Conservation (phyloP, 1,140 invertebrate species). For the Spodoptera litura region DNA sequence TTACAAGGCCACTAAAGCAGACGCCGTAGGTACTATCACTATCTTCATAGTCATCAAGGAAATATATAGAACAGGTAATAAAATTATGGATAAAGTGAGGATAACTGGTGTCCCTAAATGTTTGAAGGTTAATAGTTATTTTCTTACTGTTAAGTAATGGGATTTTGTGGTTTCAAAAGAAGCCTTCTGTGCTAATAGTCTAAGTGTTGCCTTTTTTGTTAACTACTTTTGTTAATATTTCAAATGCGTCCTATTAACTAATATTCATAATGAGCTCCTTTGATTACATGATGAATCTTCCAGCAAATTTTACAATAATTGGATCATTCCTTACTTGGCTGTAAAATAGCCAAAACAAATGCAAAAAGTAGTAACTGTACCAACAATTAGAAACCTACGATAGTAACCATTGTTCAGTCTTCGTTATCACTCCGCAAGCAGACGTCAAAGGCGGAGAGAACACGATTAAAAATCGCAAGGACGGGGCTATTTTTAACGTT, state of each 20-base stretch:
- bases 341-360: background rate
- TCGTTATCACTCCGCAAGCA: slow-evolving; percentile 8
- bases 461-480: slow-evolving; percentile 37
- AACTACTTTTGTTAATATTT: too few relatives aligned
- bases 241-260: too few relatives aligned
- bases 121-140: slow-evolving; percentile 17
- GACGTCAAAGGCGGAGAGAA: slow-evolving; percentile 29
- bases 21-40: background rate
- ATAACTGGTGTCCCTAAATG: background rate
- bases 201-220: too few relatives aligned
- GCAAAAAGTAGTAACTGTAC: background rate
- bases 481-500: slow-evolving; percentile 41
- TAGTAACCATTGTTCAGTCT: slow-evolving; percentile 28
- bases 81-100: slow-evolving; percentile 30
- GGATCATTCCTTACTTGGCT: too few relatives aligned
- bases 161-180: background rate
- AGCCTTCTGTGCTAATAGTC: too few relatives aligned
- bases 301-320: too few relatives aligned
- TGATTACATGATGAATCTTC: too few relatives aligned
- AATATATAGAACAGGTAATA: slow-evolving; percentile 3
- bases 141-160: background rate
- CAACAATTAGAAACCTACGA: slow-evolving; percentile 17
- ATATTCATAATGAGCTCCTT: too few relatives aligned
- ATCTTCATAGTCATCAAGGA: slow-evolving; percentile 15
- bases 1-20: slow-evolving; percentile 20